phyloP scores from a whole-genome alignment of 2,113 vertebrate genomes.

The Sisor rabdophorus region DNA sequence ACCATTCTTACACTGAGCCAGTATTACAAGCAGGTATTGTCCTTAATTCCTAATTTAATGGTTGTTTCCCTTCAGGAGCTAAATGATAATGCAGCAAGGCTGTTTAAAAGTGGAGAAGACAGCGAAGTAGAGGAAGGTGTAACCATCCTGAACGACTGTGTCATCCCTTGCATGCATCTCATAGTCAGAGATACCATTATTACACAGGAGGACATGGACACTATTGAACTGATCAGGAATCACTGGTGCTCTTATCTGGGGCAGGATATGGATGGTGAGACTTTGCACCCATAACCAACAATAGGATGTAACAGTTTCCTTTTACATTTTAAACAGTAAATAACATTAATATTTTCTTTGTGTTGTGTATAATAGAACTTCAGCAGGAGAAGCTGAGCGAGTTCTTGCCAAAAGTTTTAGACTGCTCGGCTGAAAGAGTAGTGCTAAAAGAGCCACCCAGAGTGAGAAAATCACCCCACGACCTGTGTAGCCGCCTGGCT shows the following conservation, averaged over 20 bases:
- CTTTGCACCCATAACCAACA: background rate
- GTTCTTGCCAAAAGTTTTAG: constrained; percentile 88
- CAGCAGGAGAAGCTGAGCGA: constrained; percentile 85
- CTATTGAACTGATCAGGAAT: constrained; percentile 84
- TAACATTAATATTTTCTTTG: background rate
- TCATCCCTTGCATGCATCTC: constrained; percentile 95
- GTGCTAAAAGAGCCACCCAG: constrained; percentile 90
- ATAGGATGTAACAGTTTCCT: too few species aligned
- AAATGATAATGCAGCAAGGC: constrained; percentile 78
- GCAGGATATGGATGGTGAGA: constrained; percentile 84
- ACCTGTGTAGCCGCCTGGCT: constrained; percentile 88
- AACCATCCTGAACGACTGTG: constrained; percentile 81
- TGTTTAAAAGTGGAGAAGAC: constrained; percentile 81
- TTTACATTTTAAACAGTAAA: background rate
- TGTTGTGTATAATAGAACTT: constrained; percentile 64
- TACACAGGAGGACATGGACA: constrained; percentile 82
- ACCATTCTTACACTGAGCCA: background rate
- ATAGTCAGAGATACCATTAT: constrained; percentile 74
- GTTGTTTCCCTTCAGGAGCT: constrained; percentile 69
- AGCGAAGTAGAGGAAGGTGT: constrained; percentile 77
- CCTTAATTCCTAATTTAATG: background rate
- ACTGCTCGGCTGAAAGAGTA: constrained; percentile 79
- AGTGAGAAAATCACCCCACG: constrained; percentile 85
- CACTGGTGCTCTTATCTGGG: constrained; percentile 92
- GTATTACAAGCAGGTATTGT: background rate